Percentiles rank a stretch among this genome's conserved stretches.
Evolutionary conservation across 64 coral and sea anemone genomes (phyloP).

Genomic region (Pocillopora damicornis): DNA sequence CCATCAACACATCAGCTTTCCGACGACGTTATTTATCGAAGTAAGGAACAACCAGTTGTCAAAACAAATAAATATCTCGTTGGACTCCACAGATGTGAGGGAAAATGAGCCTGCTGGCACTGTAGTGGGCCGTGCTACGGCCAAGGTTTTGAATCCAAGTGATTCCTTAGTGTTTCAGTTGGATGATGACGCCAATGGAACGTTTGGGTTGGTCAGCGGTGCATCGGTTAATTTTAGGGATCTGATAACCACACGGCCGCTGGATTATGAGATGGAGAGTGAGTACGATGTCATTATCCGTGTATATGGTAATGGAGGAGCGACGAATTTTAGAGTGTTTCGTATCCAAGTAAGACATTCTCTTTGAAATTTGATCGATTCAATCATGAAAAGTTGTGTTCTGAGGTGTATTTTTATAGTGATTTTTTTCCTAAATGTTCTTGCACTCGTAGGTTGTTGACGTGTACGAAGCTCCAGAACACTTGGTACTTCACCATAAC

Average conservation of each 20-base stretch:
- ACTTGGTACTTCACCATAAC: slow-evolving; percentile 81
- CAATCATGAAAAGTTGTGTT: too few species aligned
- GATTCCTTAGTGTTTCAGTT: slow-evolving; percentile 58
- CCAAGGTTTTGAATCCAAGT: slow-evolving; percentile 33
- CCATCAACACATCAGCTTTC: slow-evolving; percentile 26
- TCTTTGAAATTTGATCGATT: not conserved
- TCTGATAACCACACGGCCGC: slow-evolving; percentile 51
- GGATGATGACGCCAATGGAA: slow-evolving; percentile 61
- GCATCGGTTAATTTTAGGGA: slow-evolving; percentile 35
- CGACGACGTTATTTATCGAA: slow-evolving; percentile 59
- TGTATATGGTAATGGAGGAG: slow-evolving; percentile 60
- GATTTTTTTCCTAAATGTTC: not conserved
- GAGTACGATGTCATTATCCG: slow-evolving; percentile 57
- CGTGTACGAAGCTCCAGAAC: slow-evolving; percentile 59
- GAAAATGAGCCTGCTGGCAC: slow-evolving; percentile 65
- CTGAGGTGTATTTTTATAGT: not conserved
- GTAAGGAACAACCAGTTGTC: slow-evolving; percentile 59
- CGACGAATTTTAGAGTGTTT: slow-evolving; percentile 70
- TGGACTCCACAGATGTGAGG: slow-evolving; percentile 45
- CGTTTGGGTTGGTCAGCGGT: slow-evolving; percentile 61
- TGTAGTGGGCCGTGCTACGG: slow-evolving; percentile 49
- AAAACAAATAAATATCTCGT: slow-evolving; percentile 60
- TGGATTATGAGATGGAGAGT: slow-evolving; percentile 65
- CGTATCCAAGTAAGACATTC: slow-evolving; percentile 55
- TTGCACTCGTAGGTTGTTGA: slow-evolving; percentile 53